phyloP scores from a whole-genome alignment of 2,113 vertebrate genomes.

The Colistium nudipinnis region DNA sequence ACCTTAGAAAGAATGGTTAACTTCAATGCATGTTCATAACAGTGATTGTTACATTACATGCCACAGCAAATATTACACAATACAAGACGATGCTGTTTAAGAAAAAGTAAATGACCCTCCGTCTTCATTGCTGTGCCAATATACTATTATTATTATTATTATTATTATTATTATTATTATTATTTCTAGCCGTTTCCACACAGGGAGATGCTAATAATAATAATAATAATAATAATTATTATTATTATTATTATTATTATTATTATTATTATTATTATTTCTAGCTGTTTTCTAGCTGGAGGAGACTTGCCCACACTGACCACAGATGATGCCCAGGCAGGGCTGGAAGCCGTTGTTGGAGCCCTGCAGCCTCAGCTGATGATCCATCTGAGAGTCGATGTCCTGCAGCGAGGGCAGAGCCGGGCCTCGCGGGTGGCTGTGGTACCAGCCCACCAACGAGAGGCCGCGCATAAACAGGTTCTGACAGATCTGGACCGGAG shows the following conservation, averaged over 20 bases:
- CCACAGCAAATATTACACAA: background rate
- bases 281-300: too few relatives aligned
- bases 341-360: constrained; percentile 95
- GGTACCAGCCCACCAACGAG: constrained; percentile 97
- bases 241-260: too few relatives aligned
- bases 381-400: constrained; percentile 96
- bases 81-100: background rate
- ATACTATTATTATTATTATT: too few relatives aligned
- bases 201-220: too few relatives aligned
- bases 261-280: too few relatives aligned
- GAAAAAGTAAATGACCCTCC: background rate
- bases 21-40: background rate
- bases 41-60: background rate
- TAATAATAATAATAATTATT: too few relatives aligned
- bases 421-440: constrained; percentile 92
- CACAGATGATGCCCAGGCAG: constrained; percentile 94
- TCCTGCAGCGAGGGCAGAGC: constrained; percentile 94
- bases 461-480: constrained; percentile 93
- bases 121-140: too few relatives aligned
- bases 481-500: constrained; percentile 88
- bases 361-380: constrained; percentile 94
- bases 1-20: too few relatives aligned
- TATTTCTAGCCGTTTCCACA: too few relatives aligned
- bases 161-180: too few relatives aligned
- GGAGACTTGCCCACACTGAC: constrained; percentile 80